Evolutionary conservation across 2,797 vertebrate genomes (phyloP).

Genomic region (Schizopygopsis pylzovi): DNA sequence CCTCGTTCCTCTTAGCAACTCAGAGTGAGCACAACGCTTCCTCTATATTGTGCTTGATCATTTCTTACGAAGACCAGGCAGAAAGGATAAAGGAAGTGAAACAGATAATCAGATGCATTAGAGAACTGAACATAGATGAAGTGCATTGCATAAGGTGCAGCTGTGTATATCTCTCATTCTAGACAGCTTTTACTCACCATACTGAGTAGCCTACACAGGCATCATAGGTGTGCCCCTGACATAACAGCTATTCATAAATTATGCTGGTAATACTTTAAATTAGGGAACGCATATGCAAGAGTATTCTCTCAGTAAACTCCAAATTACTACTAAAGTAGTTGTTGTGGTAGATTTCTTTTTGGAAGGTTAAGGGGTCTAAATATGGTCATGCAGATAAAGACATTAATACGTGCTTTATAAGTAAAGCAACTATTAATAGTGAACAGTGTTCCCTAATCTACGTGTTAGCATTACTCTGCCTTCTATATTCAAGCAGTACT

Average conservation of each 20-base stretch:
- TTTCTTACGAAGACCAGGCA: not conserved
- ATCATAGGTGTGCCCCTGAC: not conserved
- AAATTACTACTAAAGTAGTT: not conserved
- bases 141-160: not conserved
- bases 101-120: not conserved
- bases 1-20: constrained; percentile 25
- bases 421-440: not conserved
- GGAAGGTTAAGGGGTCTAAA: not conserved
- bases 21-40: constrained; percentile 37
- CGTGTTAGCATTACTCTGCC: not conserved
- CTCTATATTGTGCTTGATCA: not conserved
- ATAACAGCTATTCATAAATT: not conserved
- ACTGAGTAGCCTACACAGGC: not conserved
- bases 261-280: not conserved
- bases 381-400: not conserved
- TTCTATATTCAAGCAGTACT: not conserved
- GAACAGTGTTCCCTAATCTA: not conserved
- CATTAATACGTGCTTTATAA: not conserved
- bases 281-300: not conserved
- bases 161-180: not conserved
- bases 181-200: not conserved
- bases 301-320: not conserved
- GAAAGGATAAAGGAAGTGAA: constrained; percentile 20
- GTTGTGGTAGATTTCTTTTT: not conserved
- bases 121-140: constrained; percentile 7